These are phyloP conservation scores for Oryzias javanicus DNA, from an alignment of 2,113 vertebrate species.

Conservation along the genomic window DNA sequence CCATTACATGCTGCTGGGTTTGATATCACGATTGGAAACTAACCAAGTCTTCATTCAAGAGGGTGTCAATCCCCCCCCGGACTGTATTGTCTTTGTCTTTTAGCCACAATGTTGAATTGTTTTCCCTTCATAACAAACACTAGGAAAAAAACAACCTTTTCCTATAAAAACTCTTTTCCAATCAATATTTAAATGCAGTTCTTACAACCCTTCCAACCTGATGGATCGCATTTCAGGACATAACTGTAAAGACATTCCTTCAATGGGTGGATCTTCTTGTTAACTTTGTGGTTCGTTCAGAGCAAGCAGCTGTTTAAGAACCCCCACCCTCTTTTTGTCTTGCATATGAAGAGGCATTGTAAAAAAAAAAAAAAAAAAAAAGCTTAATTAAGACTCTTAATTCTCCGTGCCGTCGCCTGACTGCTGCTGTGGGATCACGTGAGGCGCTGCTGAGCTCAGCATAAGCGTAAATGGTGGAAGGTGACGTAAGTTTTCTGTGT, in stretches of 20 bases:
- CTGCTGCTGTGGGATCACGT: conserved; percentile 73
- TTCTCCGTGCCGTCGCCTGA: conserved; percentile 71
- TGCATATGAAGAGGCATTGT: conserved; percentile 61
- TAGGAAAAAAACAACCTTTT: no score
- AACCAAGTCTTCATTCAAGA: conserved; percentile 72
- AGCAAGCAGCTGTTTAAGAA: conserved; percentile 67
- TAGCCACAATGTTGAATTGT: conserved; percentile 66
- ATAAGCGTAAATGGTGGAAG: conserved; percentile 25
- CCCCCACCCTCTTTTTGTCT: conserved; percentile 56
- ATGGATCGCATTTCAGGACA: not conserved
- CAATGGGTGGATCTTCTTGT: conserved; percentile 28
- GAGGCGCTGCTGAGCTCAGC: conserved; percentile 42
- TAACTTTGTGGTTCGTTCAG: conserved; percentile 57
- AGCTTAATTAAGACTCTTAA: conserved; percentile 78
- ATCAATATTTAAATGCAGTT: not conserved
- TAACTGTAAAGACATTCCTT: conserved; percentile 25
- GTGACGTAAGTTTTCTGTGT: conserved; percentile 4
- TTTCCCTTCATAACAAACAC: conserved; percentile 31
- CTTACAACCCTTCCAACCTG: not conserved
- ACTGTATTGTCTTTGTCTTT: conserved; percentile 68
- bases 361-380: conserved; percentile 44
- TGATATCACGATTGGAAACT: conserved; percentile 75
- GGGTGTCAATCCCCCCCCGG: conserved; percentile 37
- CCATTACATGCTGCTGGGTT: conserved; percentile 72
- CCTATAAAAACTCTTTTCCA: no score